Percentiles rank a stretch among this genome's conserved stretches.
Conservation (phyloP, 2,888 invertebrate genomes). For the Amphipyra berbera region DNA sequence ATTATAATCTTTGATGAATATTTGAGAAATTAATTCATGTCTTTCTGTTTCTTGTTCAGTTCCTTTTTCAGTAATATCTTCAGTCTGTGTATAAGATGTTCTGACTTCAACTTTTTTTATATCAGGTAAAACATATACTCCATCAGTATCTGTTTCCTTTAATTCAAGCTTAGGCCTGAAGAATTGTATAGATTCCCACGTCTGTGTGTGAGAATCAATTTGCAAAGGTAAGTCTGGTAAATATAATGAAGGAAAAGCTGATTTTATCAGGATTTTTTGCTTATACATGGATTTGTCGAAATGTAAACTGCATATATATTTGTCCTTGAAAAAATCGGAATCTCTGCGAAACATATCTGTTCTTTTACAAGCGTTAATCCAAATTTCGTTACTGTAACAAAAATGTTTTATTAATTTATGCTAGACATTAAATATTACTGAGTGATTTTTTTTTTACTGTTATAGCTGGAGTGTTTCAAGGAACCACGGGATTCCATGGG, state of each 20-base stretch:
- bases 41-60: too few species aligned
- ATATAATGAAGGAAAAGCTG: constrained; percentile 20
- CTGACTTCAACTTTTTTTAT: background rate
- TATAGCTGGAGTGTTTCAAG: too few species aligned
- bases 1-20: too few species aligned
- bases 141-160: background rate
- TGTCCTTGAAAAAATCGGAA: constrained; percentile 18
- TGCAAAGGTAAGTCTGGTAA: constrained; percentile 14
- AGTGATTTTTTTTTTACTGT: too few species aligned
- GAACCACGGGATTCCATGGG: too few species aligned
- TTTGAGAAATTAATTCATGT: too few species aligned
- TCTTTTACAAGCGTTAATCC: constrained; percentile 24
- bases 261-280: constrained; percentile 8
- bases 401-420: background rate
- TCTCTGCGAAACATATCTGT: constrained; percentile 14
- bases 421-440: too few species aligned
- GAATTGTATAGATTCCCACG: background rate
- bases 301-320: constrained; percentile 21
- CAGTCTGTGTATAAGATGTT: constrained; percentile 7
- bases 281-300: constrained; percentile 21
- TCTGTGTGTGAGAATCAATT: constrained; percentile 17
- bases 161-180: background rate
- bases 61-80: too few species aligned
- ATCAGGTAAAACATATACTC: background rate
- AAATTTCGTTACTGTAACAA: constrained; percentile 24